These are phyloP conservation scores for Speoplatyrhinus poulsoni DNA, from an alignment of 2,113 vertebrate species.

Conservation along the genomic window DNA sequence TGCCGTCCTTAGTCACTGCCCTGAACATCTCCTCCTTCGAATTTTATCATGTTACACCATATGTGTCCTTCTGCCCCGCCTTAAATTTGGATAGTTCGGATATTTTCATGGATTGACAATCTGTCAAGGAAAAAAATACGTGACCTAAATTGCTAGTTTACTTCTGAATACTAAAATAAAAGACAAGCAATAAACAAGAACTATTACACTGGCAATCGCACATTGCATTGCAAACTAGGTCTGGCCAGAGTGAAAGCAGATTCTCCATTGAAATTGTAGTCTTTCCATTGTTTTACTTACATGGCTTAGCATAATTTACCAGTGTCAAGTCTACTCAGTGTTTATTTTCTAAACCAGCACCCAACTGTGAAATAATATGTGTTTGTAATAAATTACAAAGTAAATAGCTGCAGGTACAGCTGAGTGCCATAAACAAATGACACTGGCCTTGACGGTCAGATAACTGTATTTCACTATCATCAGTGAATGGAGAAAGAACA, in stretches of 20 bases:
- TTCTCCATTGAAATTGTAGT: neutral
- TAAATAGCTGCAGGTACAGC: neutral
- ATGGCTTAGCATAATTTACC: constrained; percentile 19
- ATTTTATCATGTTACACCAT: constrained; percentile 67
- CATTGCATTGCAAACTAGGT: constrained; percentile 23
- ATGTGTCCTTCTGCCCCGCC: constrained; percentile 45
- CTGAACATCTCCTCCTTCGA: constrained; percentile 47
- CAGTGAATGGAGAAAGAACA: no score
- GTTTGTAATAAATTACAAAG: neutral
- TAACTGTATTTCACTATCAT: no score
- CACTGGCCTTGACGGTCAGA: no score
- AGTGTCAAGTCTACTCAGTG: constrained; percentile 40
- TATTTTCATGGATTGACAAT: constrained; percentile 48
- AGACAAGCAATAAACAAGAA: constrained; percentile 4
- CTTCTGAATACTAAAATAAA: constrained; percentile 42
- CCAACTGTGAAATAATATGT: neutral
- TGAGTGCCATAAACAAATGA: no score
- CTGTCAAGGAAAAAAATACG: constrained; percentile 53
- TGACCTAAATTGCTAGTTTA: constrained; percentile 45
- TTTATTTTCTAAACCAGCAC: constrained; percentile 24
- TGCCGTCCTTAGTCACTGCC: constrained; percentile 55
- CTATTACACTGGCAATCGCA: neutral
- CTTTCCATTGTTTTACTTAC: constrained; percentile 38
- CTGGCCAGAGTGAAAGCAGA: constrained; percentile 43
- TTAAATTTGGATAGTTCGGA: constrained; percentile 26